A percentile compares a stretch with the other conserved stretches of the same genome.
phyloP scores from a whole-genome alignment of 2,888 invertebrate species.

The Tachina fera region DNA sequence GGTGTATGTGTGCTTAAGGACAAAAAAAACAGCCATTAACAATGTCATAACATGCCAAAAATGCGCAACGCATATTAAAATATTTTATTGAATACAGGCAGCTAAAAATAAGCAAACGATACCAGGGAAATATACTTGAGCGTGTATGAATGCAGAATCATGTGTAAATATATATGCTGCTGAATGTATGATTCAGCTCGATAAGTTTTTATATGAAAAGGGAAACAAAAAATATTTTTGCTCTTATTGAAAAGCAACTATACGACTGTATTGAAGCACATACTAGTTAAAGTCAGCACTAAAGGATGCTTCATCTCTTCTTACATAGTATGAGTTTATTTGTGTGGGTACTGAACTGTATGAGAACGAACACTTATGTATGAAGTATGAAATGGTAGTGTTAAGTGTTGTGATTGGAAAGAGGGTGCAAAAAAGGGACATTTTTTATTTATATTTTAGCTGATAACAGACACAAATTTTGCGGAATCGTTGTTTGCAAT shows the following conservation, averaged over 20 bases:
- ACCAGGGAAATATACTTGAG: constrained; percentile 1
- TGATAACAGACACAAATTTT: too few relatives aligned
- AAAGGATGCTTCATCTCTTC: constrained; percentile 17
- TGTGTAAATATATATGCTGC: background rate
- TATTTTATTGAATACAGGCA: constrained; percentile 44
- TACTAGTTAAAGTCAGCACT: background rate
- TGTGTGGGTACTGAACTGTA: background rate
- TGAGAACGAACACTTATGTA: background rate
- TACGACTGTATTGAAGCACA: constrained; percentile 25
- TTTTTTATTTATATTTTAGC: too few relatives aligned
- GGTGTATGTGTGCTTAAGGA: background rate
- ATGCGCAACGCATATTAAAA: constrained; percentile 62
- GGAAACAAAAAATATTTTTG: background rate
- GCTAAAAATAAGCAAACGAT: constrained; percentile 6
- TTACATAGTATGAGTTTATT: background rate
- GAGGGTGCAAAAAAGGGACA: background rate
- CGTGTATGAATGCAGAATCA: background rate
- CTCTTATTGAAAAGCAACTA: constrained; percentile 1
- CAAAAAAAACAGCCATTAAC: constrained; percentile 43
- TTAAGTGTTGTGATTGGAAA: background rate
- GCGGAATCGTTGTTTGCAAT: too few relatives aligned
- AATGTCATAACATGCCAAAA: constrained; percentile 47
- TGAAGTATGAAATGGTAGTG: background rate
- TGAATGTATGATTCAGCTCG: constrained; percentile 12
- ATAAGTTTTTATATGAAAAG: constrained; percentile 4